Evolutionary conservation across 2,797 vertebrate genomes (phyloP).

Genomic region (Acanthopagrus latus): DNA sequence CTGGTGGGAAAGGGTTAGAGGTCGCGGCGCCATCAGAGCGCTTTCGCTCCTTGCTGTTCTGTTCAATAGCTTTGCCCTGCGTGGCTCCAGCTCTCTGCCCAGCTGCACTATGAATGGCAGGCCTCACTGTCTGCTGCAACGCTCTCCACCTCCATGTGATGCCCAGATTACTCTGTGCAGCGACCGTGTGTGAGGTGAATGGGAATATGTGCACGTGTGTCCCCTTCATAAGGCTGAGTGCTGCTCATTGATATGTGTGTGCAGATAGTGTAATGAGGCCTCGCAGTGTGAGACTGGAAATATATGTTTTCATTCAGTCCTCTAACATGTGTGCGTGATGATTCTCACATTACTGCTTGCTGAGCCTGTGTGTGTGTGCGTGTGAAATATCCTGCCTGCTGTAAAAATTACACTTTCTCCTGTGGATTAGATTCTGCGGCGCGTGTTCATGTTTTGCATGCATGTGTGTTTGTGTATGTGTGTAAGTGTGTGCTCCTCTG

Average conservation of each 20-base stretch:
- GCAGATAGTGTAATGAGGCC: conserved; percentile 60
- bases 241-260: conserved; percentile 26
- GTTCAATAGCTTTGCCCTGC: conserved; percentile 64
- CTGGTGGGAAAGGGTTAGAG: conserved; percentile 66
- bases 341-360: conserved; percentile 23
- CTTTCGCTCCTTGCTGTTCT: conserved; percentile 56
- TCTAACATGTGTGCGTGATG: conserved; percentile 17
- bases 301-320: conserved; percentile 43
- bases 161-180: conserved; percentile 53
- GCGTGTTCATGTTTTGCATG: conserved; percentile 35
- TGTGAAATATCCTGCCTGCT: conserved; percentile 23
- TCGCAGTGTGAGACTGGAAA: conserved; percentile 48
- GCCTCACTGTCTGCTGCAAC: conserved; percentile 45
- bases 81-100: conserved; percentile 48
- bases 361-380: background rate
- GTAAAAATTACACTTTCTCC: conserved; percentile 29
- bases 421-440: conserved; percentile 38
- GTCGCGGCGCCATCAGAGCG: conserved; percentile 34
- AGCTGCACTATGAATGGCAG: conserved; percentile 61
- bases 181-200: conserved; percentile 62
- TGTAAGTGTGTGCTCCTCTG: conserved; percentile 51
- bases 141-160: conserved; percentile 55
- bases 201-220: conserved; percentile 37
- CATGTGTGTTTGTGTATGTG: conserved; percentile 40
- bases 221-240: conserved; percentile 30